Evolutionary conservation across 2,888 invertebrate genomes (phyloP).

Genomic region (Drosophila mettleri): DNA sequence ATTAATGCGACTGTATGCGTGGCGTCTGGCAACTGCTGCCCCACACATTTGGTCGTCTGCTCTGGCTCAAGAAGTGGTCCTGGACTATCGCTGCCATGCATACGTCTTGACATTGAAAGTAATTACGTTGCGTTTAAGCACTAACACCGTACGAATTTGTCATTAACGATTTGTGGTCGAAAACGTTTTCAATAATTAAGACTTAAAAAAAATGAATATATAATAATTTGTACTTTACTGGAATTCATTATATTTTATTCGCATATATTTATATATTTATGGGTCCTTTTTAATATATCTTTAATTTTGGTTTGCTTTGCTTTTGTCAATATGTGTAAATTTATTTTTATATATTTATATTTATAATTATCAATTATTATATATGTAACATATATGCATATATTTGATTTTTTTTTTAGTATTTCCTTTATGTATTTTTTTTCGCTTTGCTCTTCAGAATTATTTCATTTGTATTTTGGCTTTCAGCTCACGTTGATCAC

Average conservation of each 20-base stretch:
- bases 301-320: no score
- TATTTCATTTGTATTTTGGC: not conserved
- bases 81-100: slow-evolving; percentile 37
- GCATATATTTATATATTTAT: not conserved
- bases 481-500: not conserved
- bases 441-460: not conserved
- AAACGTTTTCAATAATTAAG: slow-evolving; percentile 4
- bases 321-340: no score
- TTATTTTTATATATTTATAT: no score
- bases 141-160: slow-evolving; percentile 52
- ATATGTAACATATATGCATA: no score
- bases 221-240: no score
- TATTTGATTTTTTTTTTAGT: not conserved
- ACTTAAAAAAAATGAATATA: no score
- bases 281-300: not conserved
- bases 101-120: slow-evolving; percentile 42
- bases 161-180: slow-evolving; percentile 34
- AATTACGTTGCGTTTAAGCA: slow-evolving; percentile 59
- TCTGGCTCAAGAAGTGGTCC: slow-evolving; percentile 14
- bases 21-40: slow-evolving; percentile 44
- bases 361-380: no score
- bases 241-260: no score
- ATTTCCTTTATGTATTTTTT: not conserved
- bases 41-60: slow-evolving; percentile 19
- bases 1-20: slow-evolving; percentile 65